Conservation (phyloP, 2,113 vertebrate genomes). For the Podarcis muralis region DNA sequence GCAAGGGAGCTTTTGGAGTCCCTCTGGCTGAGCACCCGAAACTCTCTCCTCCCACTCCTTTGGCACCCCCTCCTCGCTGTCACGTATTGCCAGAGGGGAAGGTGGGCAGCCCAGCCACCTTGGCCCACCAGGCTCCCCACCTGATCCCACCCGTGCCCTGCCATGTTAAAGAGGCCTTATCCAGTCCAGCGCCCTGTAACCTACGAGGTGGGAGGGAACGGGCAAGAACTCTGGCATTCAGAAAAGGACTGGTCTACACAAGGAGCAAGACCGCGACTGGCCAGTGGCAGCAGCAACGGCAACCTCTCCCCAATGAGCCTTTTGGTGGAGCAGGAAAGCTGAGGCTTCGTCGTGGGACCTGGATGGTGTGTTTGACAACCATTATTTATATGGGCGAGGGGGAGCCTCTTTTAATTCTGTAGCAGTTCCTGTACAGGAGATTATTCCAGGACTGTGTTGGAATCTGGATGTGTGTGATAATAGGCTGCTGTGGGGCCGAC, state of each 20-base stretch:
- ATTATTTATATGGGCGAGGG: not conserved
- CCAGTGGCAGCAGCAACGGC: too few relatives aligned
- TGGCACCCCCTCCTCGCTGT: not conserved
- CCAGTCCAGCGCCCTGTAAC: too few relatives aligned
- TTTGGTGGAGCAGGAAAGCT: not conserved
- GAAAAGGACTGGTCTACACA: too few relatives aligned
- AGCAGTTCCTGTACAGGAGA: not conserved
- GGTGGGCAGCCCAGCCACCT: too few relatives aligned
- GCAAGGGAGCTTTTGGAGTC: rapidly evolving
- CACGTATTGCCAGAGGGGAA: not conserved
- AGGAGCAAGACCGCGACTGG: too few relatives aligned
- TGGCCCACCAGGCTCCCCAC: not conserved
- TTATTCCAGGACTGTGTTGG: constrained; percentile 18
- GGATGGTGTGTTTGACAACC: not conserved
- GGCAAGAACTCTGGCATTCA: too few relatives aligned
- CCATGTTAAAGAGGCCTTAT: too few relatives aligned
- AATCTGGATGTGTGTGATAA: not conserved
- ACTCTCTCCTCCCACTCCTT: rapidly evolving
- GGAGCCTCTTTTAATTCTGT: not conserved
- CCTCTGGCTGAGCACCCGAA: not conserved
- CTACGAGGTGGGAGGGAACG: not conserved
- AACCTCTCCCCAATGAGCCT: too few relatives aligned
- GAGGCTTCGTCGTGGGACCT: not conserved
- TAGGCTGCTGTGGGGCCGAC: not conserved
- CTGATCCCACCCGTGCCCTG: too few relatives aligned